Evolutionary conservation across 2,888 invertebrate species (phyloP), one percentile per base, ranked within the genome.

Genomic region (Listrodromus nycthemerus): DNA sequence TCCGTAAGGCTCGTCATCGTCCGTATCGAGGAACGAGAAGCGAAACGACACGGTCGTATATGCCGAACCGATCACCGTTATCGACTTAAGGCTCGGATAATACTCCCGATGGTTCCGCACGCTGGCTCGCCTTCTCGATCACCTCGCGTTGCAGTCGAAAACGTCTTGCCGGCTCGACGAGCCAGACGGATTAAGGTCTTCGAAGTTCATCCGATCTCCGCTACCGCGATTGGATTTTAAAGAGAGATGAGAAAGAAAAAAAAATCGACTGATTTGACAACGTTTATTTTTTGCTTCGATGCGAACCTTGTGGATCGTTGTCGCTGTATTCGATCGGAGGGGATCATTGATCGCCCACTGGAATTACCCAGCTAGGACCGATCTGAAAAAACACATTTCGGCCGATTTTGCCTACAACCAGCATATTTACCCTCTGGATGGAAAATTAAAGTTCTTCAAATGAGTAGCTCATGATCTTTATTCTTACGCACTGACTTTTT

Each of bases 51-150:
- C 52, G 63, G 70, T 55, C 76, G 76, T 65, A 55, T 70, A 65
- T 66, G 66, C 66, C 48, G n/a, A 66, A 73, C 58, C 50, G 71
- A 77, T 82, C 77, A 77, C 66, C 77, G 77, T 82, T 77, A 77
- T 77, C 82, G 82, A 67, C 77, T 81, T 48, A 45, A 76, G 66
- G 58, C 81, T 69, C 69, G 67, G 81, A 81, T 81, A 76, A 81
- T 81, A 81, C 65, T 58, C 65, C 41, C 33, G 76, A 58, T 61
- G 77, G 71, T 71, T 77, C 82, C 77, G 67, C 50, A 37, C 65
- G 66, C 37, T 55, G 75, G 66, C 66, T 52, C 21, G n/a, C 24
- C 52, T 33, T 76, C 5, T 2, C 33, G 27, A 66, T 45, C 65
- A 45, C 69, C 63, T 76, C 76, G 55, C 45, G 55, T 70, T 65